These are phyloP conservation scores for Epirrita christyi DNA, from an alignment of 2,888 invertebrate species.

Conservation along the genomic window DNA sequence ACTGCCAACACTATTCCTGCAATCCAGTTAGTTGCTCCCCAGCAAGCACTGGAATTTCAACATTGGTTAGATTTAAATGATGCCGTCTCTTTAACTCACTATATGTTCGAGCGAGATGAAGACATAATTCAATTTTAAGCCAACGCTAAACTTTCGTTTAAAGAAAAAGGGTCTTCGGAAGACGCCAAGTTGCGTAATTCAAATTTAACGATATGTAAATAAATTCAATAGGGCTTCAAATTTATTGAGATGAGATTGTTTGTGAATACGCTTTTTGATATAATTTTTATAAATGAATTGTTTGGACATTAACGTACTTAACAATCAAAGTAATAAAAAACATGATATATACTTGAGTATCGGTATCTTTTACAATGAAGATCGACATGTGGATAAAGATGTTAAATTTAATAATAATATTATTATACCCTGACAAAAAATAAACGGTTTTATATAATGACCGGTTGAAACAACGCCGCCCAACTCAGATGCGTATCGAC, in stretches of 20 bases:
- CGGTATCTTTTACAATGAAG: constrained; percentile 20
- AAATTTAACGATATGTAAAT: constrained; percentile 56
- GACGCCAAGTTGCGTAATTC: constrained; percentile 51
- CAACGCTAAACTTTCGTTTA: constrained; percentile 38
- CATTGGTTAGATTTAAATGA: constrained; percentile 48
- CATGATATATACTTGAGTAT: constrained; percentile 19
- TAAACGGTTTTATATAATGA: constrained; percentile 22
- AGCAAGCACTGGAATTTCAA: constrained; percentile 46
- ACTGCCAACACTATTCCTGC: constrained; percentile 30
- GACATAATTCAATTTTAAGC: constrained; percentile 37
- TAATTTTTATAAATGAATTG: constrained; percentile 29
- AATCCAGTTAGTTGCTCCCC: constrained; percentile 60
- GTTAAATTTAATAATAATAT: constrained; percentile 29
- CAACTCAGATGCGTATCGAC: constrained; percentile 64
- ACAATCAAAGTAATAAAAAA: constrained; percentile 2
- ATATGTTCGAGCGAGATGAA: constrained; percentile 32
- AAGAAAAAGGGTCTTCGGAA: constrained; percentile 40
- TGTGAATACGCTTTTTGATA: constrained; percentile 44
- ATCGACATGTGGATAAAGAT: constrained; percentile 25
- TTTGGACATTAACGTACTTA: constrained; percentile 7
- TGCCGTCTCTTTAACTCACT: constrained; percentile 44
- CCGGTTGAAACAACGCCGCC: constrained; percentile 37
- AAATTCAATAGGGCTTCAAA: constrained; percentile 45
- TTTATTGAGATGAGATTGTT: constrained; percentile 47
- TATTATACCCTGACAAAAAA: constrained; percentile 34